Base-by-base conservation (phyloP, 2,888 invertebrate species). In the Clunio marinus region DNA sequence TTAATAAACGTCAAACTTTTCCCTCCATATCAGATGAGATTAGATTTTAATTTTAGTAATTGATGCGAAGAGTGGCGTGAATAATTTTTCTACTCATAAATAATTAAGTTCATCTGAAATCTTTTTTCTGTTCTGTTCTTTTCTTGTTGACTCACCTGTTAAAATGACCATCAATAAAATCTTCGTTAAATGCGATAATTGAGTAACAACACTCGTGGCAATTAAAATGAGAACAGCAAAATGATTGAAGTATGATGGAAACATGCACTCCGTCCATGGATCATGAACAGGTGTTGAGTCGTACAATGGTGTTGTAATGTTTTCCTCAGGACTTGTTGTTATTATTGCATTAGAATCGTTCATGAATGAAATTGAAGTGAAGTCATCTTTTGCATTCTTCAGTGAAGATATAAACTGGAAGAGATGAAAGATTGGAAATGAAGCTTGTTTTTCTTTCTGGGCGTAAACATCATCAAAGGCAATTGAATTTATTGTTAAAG, bases 201-300 rank as follows among this genome's bases (percentile, higher is more conserved):
- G 88, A 1, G 87, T 85, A 71, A 89, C 85, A 73, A 89, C 83
- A 22, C 89, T 85, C 59, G 86, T 83, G 2, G 86, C 86, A 70
- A 89, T 82, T 70, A 90, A 77, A 69, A 88, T 85, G 70, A 89
- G 79, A 62, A 88, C 85, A 62, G 84, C 83, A 75, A 87, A 86
- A 76, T 87, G 85, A 71, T 87, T 85, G 76, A 88, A 85, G 77
- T 89, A 90, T 58, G 88, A 87, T 45, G 89, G 89, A 76, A 86
- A 87, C 37, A 84, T 80, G 74, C 87, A 87, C 27, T 78, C 77
- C 4, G 77, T 74, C 25, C 78, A 75, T 69, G 79, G 77, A 60
- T 76, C 77, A 22, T 8, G 51, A 51, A n/a, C n/a, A n/a, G n/a
- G n/a, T 27, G n/a, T 68, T n/a, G 32, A 32, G 5, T 25, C 25